These are phyloP conservation scores for Erpetoichthys calabaricus DNA, from an alignment of 2,797 vertebrate species.

Conservation along the genomic window DNA sequence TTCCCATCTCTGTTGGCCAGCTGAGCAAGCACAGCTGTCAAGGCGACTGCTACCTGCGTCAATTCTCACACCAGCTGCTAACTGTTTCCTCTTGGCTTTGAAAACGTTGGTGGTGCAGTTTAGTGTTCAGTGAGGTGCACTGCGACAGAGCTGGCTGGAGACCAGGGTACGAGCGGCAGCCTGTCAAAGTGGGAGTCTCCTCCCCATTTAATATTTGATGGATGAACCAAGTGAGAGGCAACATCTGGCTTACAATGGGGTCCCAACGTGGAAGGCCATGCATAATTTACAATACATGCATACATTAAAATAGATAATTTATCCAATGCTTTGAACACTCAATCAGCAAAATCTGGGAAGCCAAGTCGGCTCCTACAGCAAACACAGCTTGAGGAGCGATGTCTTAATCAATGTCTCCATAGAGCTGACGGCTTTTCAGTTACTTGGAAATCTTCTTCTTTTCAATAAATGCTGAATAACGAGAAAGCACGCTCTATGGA, in stretches of 20 bases:
- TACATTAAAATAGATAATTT: too few relatives aligned
- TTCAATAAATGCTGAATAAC: too few relatives aligned
- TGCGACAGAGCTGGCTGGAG: conserved; percentile 18
- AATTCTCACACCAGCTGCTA: conserved; percentile 32
- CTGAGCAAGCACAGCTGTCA: conserved; percentile 41
- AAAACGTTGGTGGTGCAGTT: conserved; percentile 9
- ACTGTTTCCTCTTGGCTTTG: conserved; percentile 32
- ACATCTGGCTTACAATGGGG: not conserved
- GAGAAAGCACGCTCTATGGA: too few relatives aligned
- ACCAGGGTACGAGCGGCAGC: conserved; percentile 28
- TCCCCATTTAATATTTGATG: not conserved
- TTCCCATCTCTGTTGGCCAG: conserved; percentile 13
- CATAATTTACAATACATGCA: too few relatives aligned
- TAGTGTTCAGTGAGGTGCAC: conserved; percentile 25
- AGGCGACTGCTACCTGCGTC: conserved; percentile 37
- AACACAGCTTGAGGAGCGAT: too few relatives aligned
- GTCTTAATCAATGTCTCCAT: too few relatives aligned
- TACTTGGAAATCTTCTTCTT: too few relatives aligned
- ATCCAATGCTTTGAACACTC: too few relatives aligned
- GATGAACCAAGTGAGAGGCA: not conserved
- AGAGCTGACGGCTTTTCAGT: too few relatives aligned
- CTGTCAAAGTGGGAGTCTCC: conserved; percentile 26
- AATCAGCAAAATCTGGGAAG: too few relatives aligned
- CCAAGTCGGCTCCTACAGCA: too few relatives aligned
- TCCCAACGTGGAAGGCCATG: too few relatives aligned